phyloP scores from a whole-genome alignment of 2,113 vertebrate species.

The Callipepla californica region DNA sequence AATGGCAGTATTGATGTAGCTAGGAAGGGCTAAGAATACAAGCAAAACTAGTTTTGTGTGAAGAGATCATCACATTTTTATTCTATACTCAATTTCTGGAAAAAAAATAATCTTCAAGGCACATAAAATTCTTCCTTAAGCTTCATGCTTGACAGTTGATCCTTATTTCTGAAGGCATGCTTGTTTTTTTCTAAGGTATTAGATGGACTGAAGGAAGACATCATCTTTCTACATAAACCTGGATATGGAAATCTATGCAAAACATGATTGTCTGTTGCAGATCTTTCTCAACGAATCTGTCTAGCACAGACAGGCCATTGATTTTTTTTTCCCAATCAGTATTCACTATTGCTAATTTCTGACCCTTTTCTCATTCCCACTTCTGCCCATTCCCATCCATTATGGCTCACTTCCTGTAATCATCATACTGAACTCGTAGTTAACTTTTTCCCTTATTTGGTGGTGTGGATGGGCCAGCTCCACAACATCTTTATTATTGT shows the following conservation, averaged over 20 bases:
- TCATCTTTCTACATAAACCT: not conserved
- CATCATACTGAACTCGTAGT: not conserved
- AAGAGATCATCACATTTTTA: not conserved
- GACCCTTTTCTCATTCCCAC: not conserved
- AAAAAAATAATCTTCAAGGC: not conserved
- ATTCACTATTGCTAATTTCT: not conserved
- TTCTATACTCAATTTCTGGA: not conserved
- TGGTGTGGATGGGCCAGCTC: not conserved
- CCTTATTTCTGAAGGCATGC: not conserved
- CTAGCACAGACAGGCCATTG: not conserved
- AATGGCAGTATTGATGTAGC: not conserved
- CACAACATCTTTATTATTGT: constrained; percentile 5
- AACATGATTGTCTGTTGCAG: not conserved
- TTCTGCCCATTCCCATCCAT: not conserved
- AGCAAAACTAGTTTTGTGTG: not conserved
- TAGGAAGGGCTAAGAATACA: not conserved
- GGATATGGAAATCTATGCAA: not conserved
- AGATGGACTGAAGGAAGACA: not conserved
- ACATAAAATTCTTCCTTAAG: not conserved
- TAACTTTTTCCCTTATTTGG: constrained; percentile 38
- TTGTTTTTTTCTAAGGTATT: not conserved
- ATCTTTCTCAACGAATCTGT: not conserved
- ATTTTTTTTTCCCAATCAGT: not conserved
- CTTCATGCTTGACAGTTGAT: not conserved
- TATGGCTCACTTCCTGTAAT: not conserved